phyloP scores from a whole-genome alignment of 1,140 invertebrate species.

The Drosophila sechellia region DNA sequence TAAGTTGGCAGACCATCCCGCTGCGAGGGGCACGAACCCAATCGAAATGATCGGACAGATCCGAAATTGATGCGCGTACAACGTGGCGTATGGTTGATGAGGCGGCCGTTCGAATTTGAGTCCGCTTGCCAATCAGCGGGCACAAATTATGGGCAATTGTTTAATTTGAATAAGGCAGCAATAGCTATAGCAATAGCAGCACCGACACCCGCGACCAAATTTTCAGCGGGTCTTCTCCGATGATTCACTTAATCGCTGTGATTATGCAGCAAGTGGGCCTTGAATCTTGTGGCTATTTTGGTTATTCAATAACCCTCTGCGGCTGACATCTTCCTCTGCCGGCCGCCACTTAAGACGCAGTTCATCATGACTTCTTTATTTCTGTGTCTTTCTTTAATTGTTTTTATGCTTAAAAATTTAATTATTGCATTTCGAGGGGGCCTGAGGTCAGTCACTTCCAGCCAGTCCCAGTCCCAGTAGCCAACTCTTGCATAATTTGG shows the following conservation, averaged over 20 bases:
- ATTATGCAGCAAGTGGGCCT: slow-evolving; percentile 70
- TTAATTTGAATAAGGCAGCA: slow-evolving; percentile 70
- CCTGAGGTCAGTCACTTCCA: slow-evolving; percentile 58
- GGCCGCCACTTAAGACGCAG: slow-evolving; percentile 49
- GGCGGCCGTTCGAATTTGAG: slow-evolving; percentile 52
- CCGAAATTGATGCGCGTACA: slow-evolving; percentile 40
- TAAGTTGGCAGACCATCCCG: slow-evolving; percentile 50
- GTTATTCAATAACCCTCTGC: slow-evolving; percentile 52
- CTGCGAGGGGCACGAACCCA: slow-evolving; percentile 45
- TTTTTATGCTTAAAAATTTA: slow-evolving; percentile 75
- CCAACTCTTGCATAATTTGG: slow-evolving; percentile 60
- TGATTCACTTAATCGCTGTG: slow-evolving; percentile 76
- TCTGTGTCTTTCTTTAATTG: slow-evolving; percentile 60
- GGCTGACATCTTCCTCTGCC: slow-evolving; percentile 52
- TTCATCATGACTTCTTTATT: slow-evolving; percentile 51
- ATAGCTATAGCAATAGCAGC: neutral
- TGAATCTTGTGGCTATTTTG: slow-evolving; percentile 69
- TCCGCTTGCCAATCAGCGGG: slow-evolving; percentile 63
- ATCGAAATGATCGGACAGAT: slow-evolving; percentile 13
- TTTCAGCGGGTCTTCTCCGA: slow-evolving; percentile 33
- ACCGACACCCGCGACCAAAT: slow-evolving; percentile 28
- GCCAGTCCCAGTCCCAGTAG: slow-evolving; percentile 26
- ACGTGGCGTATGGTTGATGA: slow-evolving; percentile 54
- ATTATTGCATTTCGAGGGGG: slow-evolving; percentile 58
- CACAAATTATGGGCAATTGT: slow-evolving; percentile 78